A percentile compares a stretch with the other conserved stretches of the same genome.
phyloP scores from a whole-genome alignment of 2,113 vertebrate genomes.

The Daboia siamensis region DNA sequence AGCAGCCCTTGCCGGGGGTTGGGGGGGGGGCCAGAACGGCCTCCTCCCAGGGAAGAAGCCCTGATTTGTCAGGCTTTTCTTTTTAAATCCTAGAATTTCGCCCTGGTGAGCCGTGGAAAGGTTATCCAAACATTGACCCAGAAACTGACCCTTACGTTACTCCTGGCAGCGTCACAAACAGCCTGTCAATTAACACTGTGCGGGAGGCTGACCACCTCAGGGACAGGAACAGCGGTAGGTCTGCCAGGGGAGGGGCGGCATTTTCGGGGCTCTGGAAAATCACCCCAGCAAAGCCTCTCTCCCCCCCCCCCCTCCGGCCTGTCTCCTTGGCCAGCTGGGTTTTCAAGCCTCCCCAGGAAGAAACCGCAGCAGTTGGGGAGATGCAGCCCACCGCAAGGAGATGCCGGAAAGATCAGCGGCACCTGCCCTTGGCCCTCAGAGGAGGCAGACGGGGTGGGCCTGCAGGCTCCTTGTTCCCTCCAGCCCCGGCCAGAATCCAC shows the following conservation, averaged over 20 bases:
- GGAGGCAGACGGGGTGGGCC: neutral
- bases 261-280: neutral
- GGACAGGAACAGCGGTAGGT: conserved; percentile 97
- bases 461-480: neutral
- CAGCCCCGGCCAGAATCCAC: neutral
- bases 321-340: neutral
- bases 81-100: conserved; percentile 84
- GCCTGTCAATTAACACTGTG: conserved; percentile 99
- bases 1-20: neutral
- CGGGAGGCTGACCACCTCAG: conserved; percentile 99
- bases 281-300: too few relatives aligned
- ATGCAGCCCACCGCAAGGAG: accelerated
- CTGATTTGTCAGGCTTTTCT: neutral
- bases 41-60: neutral
- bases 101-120: conserved; percentile 99
- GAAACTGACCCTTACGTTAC: conserved; percentile 99
- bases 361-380: neutral
- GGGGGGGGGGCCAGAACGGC: neutral
- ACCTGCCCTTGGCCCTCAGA: neutral
- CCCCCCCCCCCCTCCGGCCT: neutral
- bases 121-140: conserved; percentile 99
- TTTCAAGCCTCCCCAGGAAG: neutral
- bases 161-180: conserved; percentile 99
- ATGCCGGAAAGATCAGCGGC: neutral
- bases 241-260: neutral